These are phyloP conservation scores for Zingel zingel DNA, from an alignment of 2,113 vertebrate species.

Conservation along the genomic window DNA sequence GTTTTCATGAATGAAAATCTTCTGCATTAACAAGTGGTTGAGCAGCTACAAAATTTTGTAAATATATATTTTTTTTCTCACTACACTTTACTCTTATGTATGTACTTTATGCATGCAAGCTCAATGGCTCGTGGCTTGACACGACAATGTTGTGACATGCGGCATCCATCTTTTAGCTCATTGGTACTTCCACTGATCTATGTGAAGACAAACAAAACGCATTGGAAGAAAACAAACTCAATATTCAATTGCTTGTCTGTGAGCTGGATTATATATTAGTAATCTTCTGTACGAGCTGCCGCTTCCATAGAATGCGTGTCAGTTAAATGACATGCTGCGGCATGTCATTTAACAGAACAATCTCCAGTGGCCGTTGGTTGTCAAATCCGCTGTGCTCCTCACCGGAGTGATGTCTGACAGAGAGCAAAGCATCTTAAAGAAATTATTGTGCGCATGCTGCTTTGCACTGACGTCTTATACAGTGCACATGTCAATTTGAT, in stretches of 20 bases:
- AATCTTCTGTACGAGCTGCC: conserved; percentile 31
- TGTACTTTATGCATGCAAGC: neutral
- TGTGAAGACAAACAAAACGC: conserved; percentile 2
- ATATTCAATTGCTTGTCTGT: conserved; percentile 11
- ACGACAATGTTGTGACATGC: neutral
- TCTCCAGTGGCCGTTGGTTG: conserved; percentile 48
- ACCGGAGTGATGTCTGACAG: conserved; percentile 30
- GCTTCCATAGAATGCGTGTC: conserved; percentile 12
- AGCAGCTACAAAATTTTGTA: neutral
- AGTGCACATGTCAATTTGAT: conserved; percentile 45
- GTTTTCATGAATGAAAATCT: neutral
- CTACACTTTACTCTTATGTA: neutral
- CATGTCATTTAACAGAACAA: conserved; percentile 34
- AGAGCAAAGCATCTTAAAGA: conserved; percentile 40
- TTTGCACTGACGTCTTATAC: conserved; percentile 42
- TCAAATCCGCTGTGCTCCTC: conserved; percentile 41
- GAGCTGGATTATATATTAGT: conserved; percentile 37
- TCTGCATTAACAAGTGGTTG: neutral
- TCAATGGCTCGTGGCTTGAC: neutral
- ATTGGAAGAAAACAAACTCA: conserved; percentile 23
- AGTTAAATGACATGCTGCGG: conserved; percentile 29
- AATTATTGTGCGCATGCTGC: conserved; percentile 20
- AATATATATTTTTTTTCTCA: neutral
- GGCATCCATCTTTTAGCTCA: neutral
- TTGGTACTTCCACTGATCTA: neutral